phyloP scores from a whole-genome alignment of 1,140 invertebrate genomes.

The Harlomillsia oculata region DNA sequence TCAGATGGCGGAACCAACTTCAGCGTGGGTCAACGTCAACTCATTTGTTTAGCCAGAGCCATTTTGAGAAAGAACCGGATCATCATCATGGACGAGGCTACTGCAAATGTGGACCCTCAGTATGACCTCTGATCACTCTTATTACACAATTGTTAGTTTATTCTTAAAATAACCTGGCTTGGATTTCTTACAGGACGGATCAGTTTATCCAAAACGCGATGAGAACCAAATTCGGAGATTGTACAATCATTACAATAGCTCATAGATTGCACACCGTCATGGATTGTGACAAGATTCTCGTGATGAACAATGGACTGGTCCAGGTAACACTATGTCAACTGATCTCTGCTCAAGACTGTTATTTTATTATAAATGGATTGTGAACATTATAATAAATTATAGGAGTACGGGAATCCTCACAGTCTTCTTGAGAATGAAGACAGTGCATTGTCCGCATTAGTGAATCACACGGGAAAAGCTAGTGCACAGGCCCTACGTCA shows the following conservation, averaged over 20 bases:
- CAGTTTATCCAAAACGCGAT: slow-evolving; percentile 63
- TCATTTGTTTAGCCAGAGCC: slow-evolving; percentile 44
- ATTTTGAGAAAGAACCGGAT: slow-evolving; percentile 42
- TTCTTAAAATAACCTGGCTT: not conserved
- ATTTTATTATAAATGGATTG: slow-evolving; percentile 3
- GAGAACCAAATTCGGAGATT: slow-evolving; percentile 56
- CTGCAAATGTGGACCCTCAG: slow-evolving; percentile 41
- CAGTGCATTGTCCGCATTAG: slow-evolving; percentile 43
- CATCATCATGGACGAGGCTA: slow-evolving; percentile 45
- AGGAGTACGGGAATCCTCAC: slow-evolving; percentile 60
- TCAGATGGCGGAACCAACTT: slow-evolving; percentile 42
- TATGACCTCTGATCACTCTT: not conserved
- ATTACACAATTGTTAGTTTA: not conserved
- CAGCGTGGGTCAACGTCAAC: slow-evolving; percentile 45
- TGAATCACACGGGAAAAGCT: slow-evolving; percentile 39
- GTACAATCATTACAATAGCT: slow-evolving; percentile 74
- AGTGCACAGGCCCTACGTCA: not conserved
- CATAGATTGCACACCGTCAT: slow-evolving; percentile 68
- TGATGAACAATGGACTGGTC: slow-evolving; percentile 56
- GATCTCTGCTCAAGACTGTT: not conserved
- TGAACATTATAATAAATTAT: no score
- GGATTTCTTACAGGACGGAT: slow-evolving; percentile 44
- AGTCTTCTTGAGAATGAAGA: slow-evolving; percentile 48
- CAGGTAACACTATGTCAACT: slow-evolving; percentile 44
- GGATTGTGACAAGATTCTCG: slow-evolving; percentile 53